Evolutionary conservation across 2,113 vertebrate genomes (phyloP), one percentile per base, ranked within the genome.

Genomic region (Crotophaga sulcirostris): DNA sequence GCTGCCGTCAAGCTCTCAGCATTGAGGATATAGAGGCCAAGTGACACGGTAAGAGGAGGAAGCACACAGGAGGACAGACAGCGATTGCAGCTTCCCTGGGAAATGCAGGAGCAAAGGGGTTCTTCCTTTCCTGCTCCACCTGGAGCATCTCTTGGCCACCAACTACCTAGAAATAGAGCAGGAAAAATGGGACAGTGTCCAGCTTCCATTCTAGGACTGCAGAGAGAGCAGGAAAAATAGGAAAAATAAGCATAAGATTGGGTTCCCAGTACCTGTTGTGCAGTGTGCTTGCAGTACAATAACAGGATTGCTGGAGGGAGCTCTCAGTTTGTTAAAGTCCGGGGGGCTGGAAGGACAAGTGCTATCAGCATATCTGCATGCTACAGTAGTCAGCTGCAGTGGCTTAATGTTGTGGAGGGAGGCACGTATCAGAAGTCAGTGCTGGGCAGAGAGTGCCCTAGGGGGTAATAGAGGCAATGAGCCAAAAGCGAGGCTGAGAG

Each of bases 301-400:
- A 84, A 20, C 40, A 21, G 19, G 51, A 34, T 90, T 95, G 91
- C 84, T 94, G 91, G 93, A 93, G 92, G 94, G 93, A 94, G 84
- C 90, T 93, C 87, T 77, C 34, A 66, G 87, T 80, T 91, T 90
- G 75, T 20, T 80, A 77, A 63, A 90, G 75, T 29, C 29, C 16
- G 77, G 42, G 42, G 29, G 36, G 23, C 70, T 87, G 55, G 36
- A 45, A 40, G 42, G 24, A 77, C 0, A 0, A 45, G 49, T 40
- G 11, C 63, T 73, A 4, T 66, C 33, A 31, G 33, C 11, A 1
- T 77, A 42, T 55, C 60, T 78, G 34, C 33, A 24, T 1, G 3
- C 47, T 68, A 3, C n/a, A 31, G 0, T 20, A 52, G 56, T 56
- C 79, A 69, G 38, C 52, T 75, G 14, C 69, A 15, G 62, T 40